phyloP scores from a whole-genome alignment of 1,140 invertebrate genomes.

The Drosophila persimilis region DNA sequence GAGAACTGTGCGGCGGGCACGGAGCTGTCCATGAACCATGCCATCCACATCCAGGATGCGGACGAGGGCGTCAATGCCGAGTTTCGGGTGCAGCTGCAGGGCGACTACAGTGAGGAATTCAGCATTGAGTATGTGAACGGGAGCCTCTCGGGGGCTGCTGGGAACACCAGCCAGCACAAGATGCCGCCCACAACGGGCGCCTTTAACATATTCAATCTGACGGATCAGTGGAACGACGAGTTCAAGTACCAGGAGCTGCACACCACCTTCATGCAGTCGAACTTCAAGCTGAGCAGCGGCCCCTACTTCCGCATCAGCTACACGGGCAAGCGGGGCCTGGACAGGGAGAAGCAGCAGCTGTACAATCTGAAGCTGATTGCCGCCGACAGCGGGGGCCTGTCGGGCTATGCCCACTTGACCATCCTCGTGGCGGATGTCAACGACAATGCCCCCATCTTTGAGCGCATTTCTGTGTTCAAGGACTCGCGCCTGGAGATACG shows the following conservation, averaged over 20 bases:
- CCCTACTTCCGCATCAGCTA: conserved; percentile 75
- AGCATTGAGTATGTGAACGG: conserved; percentile 85
- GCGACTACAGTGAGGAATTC: conserved; percentile 90
- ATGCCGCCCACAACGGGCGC: conserved; percentile 32
- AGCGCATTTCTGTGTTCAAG: conserved; percentile 87
- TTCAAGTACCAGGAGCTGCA: conserved; percentile 80
- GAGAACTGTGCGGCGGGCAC: conserved; percentile 91
- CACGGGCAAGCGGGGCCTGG: conserved; percentile 85
- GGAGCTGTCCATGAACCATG: conserved; percentile 88
- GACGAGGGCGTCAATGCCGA: conserved; percentile 92
- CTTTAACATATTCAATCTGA: conserved; percentile 78
- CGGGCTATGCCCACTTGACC: conserved; percentile 88
- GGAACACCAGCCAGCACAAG: conserved; percentile 54
- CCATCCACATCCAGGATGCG: conserved; percentile 88
- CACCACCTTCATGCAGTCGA: conserved; percentile 69
- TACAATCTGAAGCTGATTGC: conserved; percentile 90
- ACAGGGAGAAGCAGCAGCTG: conserved; percentile 88
- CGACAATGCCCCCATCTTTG: conserved; percentile 90
- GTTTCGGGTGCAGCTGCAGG: conserved; percentile 89
- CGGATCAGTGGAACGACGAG: conserved; percentile 81
- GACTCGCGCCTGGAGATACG: conserved; percentile 87
- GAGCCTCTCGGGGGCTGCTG: not conserved
- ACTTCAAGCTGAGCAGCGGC: conserved; percentile 58
- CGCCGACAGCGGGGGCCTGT: conserved; percentile 89
- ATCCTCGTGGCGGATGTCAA: conserved; percentile 91